These are phyloP conservation scores for Limanda limanda DNA, from an alignment of 2,113 vertebrate genomes.

Conservation along the genomic window DNA sequence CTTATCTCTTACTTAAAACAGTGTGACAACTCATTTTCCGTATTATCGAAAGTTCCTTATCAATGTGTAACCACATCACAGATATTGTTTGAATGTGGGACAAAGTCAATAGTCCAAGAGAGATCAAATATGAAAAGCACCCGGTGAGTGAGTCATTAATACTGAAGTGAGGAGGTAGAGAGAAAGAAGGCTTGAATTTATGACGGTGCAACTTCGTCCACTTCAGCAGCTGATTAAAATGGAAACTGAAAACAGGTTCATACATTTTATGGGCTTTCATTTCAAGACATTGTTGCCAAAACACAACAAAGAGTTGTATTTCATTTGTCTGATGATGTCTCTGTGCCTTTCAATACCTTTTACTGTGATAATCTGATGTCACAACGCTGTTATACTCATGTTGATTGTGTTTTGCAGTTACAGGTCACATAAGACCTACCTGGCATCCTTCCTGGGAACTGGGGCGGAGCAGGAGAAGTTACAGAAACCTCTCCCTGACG, in stretches of 20 bases:
- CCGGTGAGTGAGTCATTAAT: not conserved
- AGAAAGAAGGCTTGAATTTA: constrained; percentile 5
- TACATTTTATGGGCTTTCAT: not conserved
- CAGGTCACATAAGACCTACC: constrained; percentile 78
- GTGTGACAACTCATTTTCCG: not conserved
- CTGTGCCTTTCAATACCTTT: not conserved
- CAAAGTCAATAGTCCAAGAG: constrained; percentile 48
- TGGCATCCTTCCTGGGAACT: constrained; percentile 78
- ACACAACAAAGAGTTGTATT: constrained; percentile 6
- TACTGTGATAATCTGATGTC: constrained; percentile 17
- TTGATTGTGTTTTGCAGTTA: constrained; percentile 68
- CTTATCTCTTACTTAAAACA: not conserved
- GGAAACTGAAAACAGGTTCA: not conserved
- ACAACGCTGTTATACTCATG: constrained; percentile 17
- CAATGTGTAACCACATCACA: constrained; percentile 35
- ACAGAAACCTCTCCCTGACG: constrained; percentile 58
- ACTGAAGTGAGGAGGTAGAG: not conserved
- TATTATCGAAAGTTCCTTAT: constrained; percentile 27
- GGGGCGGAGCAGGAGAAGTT: constrained; percentile 77
- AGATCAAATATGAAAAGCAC: not conserved
- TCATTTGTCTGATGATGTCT: not conserved
- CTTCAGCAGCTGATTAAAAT: not conserved
- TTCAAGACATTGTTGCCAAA: not conserved
- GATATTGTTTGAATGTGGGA: constrained; percentile 6
- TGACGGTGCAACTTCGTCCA: not conserved